Base-by-base conservation (phyloP, 2,113 vertebrate genomes). In the Cranoglanis bouderius region DNA sequence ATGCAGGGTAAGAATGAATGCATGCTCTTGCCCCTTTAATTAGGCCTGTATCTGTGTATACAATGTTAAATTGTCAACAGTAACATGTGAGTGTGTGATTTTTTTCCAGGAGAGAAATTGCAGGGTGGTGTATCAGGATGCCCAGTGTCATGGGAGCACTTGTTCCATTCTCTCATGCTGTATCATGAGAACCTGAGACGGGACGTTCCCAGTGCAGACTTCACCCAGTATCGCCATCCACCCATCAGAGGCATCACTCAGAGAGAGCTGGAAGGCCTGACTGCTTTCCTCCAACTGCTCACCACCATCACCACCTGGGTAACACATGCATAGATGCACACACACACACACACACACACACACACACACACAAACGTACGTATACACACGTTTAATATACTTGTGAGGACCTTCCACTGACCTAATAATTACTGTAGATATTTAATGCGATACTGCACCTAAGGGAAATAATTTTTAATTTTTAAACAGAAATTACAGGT, bases 111-210 rank as follows among this genome's bases (percentile, higher is more conserved):
- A 82, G 98, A 99, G 93, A 99, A 98, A 93, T 96, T 99, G 84
- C 98, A 99, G 93, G 94, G 95, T 67, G 96, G 95, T 86, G 95
- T 96, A 18, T 97, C 97, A 9, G 97, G 98, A 88, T 98, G 97
- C 90, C 97, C 98, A 3, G 97, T 99, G 86, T 99, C 98, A 21
- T 99, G 98, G 98, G 98, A 99, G 77, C 98, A 99, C 93, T 98
- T 99, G 89, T 99, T 99, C 92, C 98, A 99, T 90, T 99, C 98
- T 0, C 95, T 99, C 46, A 97, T 99, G 97, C 95, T 99, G 7
- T 99, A 99, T 93, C 97, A 99, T 0, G 98, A 99, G 77, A 98
- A 98, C 92, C 96, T 99, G 91, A 96, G 98, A 63, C 95, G 97
- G 77, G 98, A 99, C 88, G 93, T 99, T 63, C 98, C 98, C 0